Conservation (phyloP, 92 coral and sea anemone genomes). For the Scolanthus callimorphus region DNA sequence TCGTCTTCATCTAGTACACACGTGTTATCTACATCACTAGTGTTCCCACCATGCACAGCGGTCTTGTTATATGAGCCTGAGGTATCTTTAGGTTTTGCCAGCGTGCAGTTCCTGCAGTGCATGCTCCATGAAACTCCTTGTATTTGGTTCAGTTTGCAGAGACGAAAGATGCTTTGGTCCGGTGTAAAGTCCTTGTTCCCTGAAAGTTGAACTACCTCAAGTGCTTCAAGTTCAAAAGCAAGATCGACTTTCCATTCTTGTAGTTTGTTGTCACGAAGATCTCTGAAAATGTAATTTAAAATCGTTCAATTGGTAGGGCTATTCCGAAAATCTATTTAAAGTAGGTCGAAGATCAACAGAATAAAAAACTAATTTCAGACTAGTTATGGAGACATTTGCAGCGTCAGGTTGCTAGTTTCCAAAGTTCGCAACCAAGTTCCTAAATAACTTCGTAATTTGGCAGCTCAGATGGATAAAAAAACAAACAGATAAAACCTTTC, state of each 20-base stretch:
- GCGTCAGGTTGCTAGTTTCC: no score
- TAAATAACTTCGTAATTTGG: no score
- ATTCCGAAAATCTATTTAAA: no score
- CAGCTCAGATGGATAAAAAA: no score
- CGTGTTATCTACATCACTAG: constrained; percentile 7
- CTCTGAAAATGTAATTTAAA: constrained; percentile 29
- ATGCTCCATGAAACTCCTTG: constrained; percentile 51
- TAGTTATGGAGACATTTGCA: no score
- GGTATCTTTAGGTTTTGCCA: constrained; percentile 24
- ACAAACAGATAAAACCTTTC: no score
- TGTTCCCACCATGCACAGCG: background rate
- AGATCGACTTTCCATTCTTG: constrained; percentile 40
- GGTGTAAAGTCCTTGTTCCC: constrained; percentile 49
- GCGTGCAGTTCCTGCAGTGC: constrained; percentile 38
- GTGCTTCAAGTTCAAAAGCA: constrained; percentile 9
- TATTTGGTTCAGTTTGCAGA: constrained; percentile 43
- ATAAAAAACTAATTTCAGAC: no score
- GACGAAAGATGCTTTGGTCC: constrained; percentile 20
- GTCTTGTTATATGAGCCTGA: background rate
- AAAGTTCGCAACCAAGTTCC: no score
- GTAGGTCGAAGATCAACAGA: no score
- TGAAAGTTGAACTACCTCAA: constrained; percentile 24
- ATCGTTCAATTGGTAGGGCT: no score
- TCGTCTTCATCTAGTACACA: constrained; percentile 12
- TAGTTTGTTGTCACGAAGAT: constrained; percentile 37